Evolutionary conservation across 2,113 vertebrate species (phyloP).

Genomic region (Nothobranchius kuhntae): DNA sequence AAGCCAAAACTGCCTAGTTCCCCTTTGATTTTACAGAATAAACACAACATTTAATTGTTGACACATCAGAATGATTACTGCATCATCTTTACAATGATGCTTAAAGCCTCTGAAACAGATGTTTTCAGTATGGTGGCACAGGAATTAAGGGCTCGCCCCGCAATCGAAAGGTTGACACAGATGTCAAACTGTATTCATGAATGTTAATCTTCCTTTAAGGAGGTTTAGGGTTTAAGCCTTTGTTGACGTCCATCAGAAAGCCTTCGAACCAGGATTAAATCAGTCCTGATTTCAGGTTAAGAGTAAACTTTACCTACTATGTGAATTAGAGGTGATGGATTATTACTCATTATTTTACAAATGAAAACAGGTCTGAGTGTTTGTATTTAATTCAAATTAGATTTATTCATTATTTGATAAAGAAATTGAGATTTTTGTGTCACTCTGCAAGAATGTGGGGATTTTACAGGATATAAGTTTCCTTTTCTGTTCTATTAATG

Average conservation of each 20-base stretch:
- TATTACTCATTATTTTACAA: too few species aligned
- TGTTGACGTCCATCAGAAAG: constrained; percentile 73
- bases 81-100: neutral
- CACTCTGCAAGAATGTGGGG: neutral
- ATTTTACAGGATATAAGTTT: constrained; percentile 1
- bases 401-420: neutral
- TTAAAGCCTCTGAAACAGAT: neutral
- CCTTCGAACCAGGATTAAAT: constrained; percentile 41
- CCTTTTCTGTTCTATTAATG: constrained; percentile 69
- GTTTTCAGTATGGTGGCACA: too few species aligned
- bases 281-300: constrained; percentile 64
- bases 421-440: neutral
- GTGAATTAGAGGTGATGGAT: too few species aligned
- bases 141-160: too few species aligned
- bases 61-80: too few species aligned
- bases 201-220: constrained; percentile 38
- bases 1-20: too few species aligned
- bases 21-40: too few species aligned
- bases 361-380: too few species aligned
- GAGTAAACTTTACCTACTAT: constrained; percentile 29
- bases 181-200: constrained; percentile 22
- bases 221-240: constrained; percentile 41
- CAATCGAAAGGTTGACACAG: constrained; percentile 12
- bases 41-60: too few species aligned
- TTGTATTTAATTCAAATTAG: neutral